A percentile compares a stretch with the other conserved stretches of the same genome.
Evolutionary conservation across 2,888 invertebrate genomes (phyloP).

Genomic region (Sinopyrophorus schimmeli): DNA sequence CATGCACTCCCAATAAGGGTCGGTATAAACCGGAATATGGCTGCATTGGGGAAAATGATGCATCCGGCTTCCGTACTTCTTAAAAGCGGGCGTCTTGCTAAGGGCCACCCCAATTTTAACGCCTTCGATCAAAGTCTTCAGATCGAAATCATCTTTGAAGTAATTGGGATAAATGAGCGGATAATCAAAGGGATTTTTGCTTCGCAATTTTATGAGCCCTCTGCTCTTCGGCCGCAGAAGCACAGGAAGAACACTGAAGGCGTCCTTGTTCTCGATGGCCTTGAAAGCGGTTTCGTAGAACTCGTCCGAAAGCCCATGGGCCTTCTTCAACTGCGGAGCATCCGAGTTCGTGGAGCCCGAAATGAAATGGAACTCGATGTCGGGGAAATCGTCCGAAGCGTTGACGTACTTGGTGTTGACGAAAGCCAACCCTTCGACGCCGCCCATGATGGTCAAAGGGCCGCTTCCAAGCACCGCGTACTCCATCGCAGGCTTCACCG

Average conservation of each 20-base stretch:
- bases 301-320: constrained; percentile 73
- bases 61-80: constrained; percentile 70
- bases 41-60: constrained; percentile 80
- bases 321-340: constrained; percentile 76
- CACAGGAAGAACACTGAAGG: constrained; percentile 85
- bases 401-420: constrained; percentile 87
- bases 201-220: constrained; percentile 80
- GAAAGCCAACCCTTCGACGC: constrained; percentile 83
- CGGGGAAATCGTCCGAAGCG: constrained; percentile 79
- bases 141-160: constrained; percentile 77
- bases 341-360: constrained; percentile 87
- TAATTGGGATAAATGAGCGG: constrained; percentile 94
- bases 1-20: constrained; percentile 87
- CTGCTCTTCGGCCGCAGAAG: constrained; percentile 80
- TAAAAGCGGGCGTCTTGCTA: constrained; percentile 78
- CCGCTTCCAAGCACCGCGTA: constrained; percentile 84
- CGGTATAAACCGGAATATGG: constrained; percentile 68
- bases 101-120: constrained; percentile 81
- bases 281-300: constrained; percentile 77
- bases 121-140: constrained; percentile 80
- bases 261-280: constrained; percentile 75
- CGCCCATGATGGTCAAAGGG: constrained; percentile 83
- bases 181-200: constrained; percentile 82
- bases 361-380: constrained; percentile 87
- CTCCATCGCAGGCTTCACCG: constrained; percentile 76